Base-by-base conservation (phyloP, 2,888 invertebrate genomes). In the Pseudococcus viburni region DNA sequence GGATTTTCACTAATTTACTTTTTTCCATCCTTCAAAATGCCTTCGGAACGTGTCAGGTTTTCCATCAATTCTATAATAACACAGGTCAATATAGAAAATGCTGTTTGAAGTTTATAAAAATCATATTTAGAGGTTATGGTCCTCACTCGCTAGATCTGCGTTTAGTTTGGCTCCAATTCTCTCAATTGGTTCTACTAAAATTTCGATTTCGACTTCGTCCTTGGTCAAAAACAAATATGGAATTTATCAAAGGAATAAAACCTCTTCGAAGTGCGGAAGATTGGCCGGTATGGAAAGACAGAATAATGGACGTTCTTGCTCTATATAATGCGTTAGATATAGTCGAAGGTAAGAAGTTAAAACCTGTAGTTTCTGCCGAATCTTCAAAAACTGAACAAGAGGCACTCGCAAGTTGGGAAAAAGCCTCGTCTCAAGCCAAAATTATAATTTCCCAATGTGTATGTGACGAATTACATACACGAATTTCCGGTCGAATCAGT, bases 401-500 rank as follows among this genome's bases (percentile, higher is more conserved):
- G 26, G 11, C 80, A 48, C 68, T 86, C 26, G 88, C 73, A 39
- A 68, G 59, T 17, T 88, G 19, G 19, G 83, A 86, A 19, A 89
- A 89, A 89, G 17, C 88, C 6, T 84, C 86, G 1, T 46, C 89
- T 22, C 88, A 89, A 46, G 89, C 89, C 7, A 88, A 89, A 89
- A 89, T 89, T 5, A 73, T 89, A 15, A 85, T 89, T 15, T 89
- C 89, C 19, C 89, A 89, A 80, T 89, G 89, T 48, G 86, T 89
- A 4, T 59, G 83, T 84, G 88, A 88, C 46, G 88, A 89, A 19
- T 84, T 89, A 7, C 80, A 80, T n/a, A 8, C 11, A 0, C 22
- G 84, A 83, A 89, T 80, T 8, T 48, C 59, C 59, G 89, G 42
- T 59, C 68, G 85, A 0, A 39, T 51, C 64, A 42, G 33, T 17